These are phyloP conservation scores for Brachionichthys hirsutus DNA, from an alignment of 2,113 vertebrate genomes.

Conservation along the genomic window DNA sequence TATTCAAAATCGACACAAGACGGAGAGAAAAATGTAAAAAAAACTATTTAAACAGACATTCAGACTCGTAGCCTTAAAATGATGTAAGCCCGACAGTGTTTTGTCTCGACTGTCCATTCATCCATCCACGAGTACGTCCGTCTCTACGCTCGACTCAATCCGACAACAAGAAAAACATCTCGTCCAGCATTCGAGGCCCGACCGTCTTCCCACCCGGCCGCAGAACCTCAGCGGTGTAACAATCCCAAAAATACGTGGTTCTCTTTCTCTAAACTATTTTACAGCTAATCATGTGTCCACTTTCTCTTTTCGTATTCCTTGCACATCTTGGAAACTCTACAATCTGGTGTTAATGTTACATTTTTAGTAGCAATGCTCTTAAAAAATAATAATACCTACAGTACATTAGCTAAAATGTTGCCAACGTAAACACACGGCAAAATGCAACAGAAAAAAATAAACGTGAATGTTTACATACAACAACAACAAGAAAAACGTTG, in stretches of 20 bases:
- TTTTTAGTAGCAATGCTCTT: constrained; percentile 66
- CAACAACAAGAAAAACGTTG: constrained; percentile 18
- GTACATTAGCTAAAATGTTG: constrained; percentile 53
- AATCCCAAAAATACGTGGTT: constrained; percentile 76
- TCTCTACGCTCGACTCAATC: constrained; percentile 6
- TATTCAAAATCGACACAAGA: constrained; percentile 19
- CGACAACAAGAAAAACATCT: constrained; percentile 37
- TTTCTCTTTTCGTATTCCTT: constrained; percentile 30
- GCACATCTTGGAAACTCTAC: constrained; percentile 67
- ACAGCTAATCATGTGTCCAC: constrained; percentile 53
- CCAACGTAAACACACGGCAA: constrained; percentile 18
- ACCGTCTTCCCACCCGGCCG: constrained; percentile 11
- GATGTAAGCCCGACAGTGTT: constrained; percentile 33
- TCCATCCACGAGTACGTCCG: neutral
- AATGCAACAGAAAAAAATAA: constrained; percentile 21
- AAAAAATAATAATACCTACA: constrained; percentile 62
- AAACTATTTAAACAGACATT: constrained; percentile 67
- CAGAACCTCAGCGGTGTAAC: constrained; percentile 60
- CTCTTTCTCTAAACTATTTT: constrained; percentile 70
- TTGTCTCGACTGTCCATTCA: constrained; percentile 24
- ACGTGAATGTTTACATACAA: neutral
- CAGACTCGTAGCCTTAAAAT: constrained; percentile 47
- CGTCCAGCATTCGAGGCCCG: constrained; percentile 41
- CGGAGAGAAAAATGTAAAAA: constrained; percentile 4
- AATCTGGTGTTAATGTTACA: constrained; percentile 57